Percentiles rank a stretch among this genome's conserved stretches.
Evolutionary conservation across 2,113 vertebrate genomes (phyloP).

Genomic region (Silurus asotus): DNA sequence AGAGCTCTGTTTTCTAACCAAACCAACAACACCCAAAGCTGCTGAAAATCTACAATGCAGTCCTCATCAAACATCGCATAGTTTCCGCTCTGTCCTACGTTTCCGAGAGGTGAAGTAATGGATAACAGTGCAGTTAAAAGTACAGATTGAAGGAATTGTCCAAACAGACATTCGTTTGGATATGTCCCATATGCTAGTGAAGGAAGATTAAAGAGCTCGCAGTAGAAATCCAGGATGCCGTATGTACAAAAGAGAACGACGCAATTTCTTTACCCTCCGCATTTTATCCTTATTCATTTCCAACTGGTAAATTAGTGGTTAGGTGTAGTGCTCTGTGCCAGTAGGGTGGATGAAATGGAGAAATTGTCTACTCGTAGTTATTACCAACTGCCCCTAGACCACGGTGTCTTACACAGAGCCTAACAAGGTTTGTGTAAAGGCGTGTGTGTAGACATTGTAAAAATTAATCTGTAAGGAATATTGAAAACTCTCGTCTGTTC

Average conservation of each 20-base stretch:
- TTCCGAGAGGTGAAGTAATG: constrained; percentile 5
- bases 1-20: background rate
- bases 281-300: background rate
- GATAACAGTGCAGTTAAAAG: background rate
- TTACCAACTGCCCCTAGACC: background rate
- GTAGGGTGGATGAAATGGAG: background rate
- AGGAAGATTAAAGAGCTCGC: background rate
- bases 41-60: background rate
- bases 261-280: background rate
- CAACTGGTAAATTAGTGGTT: background rate
- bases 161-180: background rate
- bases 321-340: background rate
- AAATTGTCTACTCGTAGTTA: background rate
- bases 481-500: background rate
- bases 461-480: background rate
- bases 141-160: constrained; percentile 13
- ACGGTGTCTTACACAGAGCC: background rate
- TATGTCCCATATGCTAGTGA: constrained; percentile 3
- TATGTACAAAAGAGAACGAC: too few species aligned
- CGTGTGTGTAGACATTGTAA: background rate
- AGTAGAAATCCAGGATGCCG: background rate
- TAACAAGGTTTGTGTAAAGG: background rate
- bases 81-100: background rate
- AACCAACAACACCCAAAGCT: background rate
- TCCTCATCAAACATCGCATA: background rate